These are phyloP conservation scores for Melanophora roralis DNA, from an alignment of 2,888 invertebrate genomes.

Conservation along the genomic window DNA sequence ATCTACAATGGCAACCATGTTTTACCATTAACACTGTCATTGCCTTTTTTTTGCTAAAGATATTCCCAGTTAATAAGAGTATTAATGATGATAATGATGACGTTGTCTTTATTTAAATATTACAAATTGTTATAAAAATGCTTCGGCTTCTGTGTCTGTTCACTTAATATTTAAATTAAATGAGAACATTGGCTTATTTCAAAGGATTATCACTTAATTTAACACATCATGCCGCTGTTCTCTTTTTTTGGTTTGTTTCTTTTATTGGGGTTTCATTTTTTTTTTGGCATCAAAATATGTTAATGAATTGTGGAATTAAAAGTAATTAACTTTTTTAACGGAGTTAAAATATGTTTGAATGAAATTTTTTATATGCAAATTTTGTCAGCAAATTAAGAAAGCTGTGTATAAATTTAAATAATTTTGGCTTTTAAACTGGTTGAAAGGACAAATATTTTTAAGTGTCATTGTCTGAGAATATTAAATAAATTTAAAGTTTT, in stretches of 20 bases:
- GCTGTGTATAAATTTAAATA: too few species aligned
- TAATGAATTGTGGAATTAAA: conserved; percentile 4
- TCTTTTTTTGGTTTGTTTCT: neutral
- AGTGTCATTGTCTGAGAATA: too few species aligned
- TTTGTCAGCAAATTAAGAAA: too few species aligned
- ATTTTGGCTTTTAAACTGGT: too few species aligned
- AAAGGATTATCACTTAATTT: conserved; percentile 57
- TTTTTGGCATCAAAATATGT: conserved; percentile 34
- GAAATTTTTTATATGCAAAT: neutral
- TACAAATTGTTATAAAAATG: conserved; percentile 1
- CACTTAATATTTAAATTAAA: conserved; percentile 10
- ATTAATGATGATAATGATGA: neutral
- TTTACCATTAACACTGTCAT: neutral
- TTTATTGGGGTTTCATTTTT: neutral
- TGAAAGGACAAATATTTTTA: too few species aligned
- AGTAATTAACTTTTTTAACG: neutral
- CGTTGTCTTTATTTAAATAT: conserved; percentile 13
- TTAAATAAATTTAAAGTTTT: too few species aligned
- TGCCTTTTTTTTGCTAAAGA: neutral
- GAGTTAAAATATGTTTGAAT: neutral
- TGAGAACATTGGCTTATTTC: conserved; percentile 16
- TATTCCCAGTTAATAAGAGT: neutral
- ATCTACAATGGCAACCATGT: neutral
- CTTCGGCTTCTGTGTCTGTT: neutral
- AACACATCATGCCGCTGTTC: conserved; percentile 31